A percentile compares a stretch with the other conserved stretches of the same genome.
These are phyloP conservation scores for Ceratoteleas bidentatus DNA, from an alignment of 1,140 invertebrate species.

Conservation along the genomic window DNA sequence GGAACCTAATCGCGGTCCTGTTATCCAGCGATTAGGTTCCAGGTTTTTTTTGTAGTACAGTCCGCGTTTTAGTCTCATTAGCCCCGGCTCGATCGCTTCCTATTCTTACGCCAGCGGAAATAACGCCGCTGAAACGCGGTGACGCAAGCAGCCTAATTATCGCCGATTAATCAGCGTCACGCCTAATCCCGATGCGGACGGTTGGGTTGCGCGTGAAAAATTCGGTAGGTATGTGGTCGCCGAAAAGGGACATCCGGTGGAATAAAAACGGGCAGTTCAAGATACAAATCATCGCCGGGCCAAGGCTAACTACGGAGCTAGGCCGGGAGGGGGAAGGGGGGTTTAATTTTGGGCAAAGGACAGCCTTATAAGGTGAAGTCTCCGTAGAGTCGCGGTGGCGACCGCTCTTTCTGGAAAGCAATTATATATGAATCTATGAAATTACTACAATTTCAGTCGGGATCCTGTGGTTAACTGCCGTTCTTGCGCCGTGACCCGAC, in stretches of 20 bases:
- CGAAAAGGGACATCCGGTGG: slow-evolving; percentile 45
- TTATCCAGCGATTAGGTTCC: too few relatives aligned
- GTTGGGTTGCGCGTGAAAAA: slow-evolving; percentile 40
- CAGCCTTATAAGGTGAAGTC: slow-evolving; percentile 53
- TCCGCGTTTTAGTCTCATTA: too few relatives aligned
- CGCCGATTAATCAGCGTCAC: slow-evolving; percentile 39
- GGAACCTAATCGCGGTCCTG: too few relatives aligned
- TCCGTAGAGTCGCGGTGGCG: slow-evolving; percentile 65
- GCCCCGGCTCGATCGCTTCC: too few relatives aligned
- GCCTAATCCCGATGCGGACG: slow-evolving; percentile 28
- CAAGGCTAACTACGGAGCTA: slow-evolving; percentile 30
- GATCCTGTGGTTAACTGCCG: slow-evolving; percentile 70
- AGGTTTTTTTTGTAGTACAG: too few relatives aligned
- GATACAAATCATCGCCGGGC: slow-evolving; percentile 66
- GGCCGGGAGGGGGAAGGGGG: background rate
- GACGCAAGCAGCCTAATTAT: slow-evolving; percentile 12
- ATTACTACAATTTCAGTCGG: slow-evolving; percentile 73
- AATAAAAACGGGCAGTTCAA: slow-evolving; percentile 35
- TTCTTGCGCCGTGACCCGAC: slow-evolving; percentile 61
- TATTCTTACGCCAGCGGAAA: too few relatives aligned
- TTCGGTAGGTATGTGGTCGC: background rate
- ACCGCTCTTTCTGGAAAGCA: slow-evolving; percentile 66
- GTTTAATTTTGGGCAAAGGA: slow-evolving; percentile 54
- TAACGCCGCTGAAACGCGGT: too few relatives aligned
- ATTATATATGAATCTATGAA: slow-evolving; percentile 76